Percentiles rank a stretch among this genome's conserved stretches.
phyloP scores from a whole-genome alignment of 1,140 invertebrate species.

The Glomeris maerens region DNA sequence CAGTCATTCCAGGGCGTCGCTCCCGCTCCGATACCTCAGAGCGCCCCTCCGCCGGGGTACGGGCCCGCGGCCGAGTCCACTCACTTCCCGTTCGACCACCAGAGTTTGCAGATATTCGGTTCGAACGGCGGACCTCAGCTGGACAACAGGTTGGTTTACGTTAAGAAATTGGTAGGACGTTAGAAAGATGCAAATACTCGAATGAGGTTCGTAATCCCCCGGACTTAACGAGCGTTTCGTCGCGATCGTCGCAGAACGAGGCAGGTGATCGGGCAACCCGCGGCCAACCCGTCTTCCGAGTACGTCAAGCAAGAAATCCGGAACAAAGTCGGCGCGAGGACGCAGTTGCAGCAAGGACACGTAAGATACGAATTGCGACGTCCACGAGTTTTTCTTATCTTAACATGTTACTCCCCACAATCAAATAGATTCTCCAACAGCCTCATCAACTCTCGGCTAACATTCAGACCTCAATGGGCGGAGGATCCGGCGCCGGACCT shows the following conservation, averaged over 20 bases:
- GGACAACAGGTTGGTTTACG: conserved; percentile 12
- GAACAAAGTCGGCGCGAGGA: conserved; percentile 66
- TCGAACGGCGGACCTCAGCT: conserved; percentile 1
- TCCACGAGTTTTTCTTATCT: background rate
- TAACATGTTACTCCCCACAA: background rate
- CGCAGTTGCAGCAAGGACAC: conserved; percentile 37
- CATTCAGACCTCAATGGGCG: background rate
- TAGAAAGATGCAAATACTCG: background rate
- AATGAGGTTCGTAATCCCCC: background rate
- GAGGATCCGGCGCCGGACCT: background rate
- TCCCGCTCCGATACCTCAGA: conserved; percentile 1
- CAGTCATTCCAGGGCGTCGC: background rate
- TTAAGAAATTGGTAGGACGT: background rate
- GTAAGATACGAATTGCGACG: conserved; percentile 13
- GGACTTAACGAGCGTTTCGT: background rate
- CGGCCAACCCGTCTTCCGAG: conserved; percentile 41
- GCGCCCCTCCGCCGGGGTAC: conserved; percentile 15
- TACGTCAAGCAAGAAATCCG: conserved; percentile 77
- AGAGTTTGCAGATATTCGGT: conserved; percentile 15
- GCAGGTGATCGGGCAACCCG: background rate
- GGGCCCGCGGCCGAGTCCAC: conserved; percentile 10
- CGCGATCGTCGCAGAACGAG: too few species aligned
- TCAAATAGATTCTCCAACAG: background rate
- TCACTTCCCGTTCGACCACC: conserved; percentile 11
- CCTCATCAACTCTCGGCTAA: background rate